Conservation (phyloP, 2,797 vertebrate genomes). For the Capromys pilorides region DNA sequence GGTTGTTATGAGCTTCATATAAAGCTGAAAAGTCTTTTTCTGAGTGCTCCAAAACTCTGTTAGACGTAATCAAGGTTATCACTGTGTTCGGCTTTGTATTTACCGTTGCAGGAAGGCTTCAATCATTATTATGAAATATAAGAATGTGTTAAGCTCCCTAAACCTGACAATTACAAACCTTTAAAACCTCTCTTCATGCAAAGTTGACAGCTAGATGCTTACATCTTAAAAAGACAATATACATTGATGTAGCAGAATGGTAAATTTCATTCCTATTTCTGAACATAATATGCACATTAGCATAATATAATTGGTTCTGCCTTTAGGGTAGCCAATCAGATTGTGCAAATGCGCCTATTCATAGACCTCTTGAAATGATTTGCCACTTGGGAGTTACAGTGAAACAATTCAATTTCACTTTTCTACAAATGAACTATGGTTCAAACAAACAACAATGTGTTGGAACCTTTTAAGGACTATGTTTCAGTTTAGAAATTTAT, state of each 20-base stretch:
- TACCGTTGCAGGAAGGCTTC: constrained; percentile 49
- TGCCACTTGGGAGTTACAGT: constrained; percentile 63
- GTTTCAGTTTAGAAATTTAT: constrained; percentile 39
- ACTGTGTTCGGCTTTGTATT: constrained; percentile 33
- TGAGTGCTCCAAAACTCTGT: constrained; percentile 34
- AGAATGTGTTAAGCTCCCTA: constrained; percentile 26
- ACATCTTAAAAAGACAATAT: constrained; percentile 53
- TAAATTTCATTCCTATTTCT: constrained; percentile 57
- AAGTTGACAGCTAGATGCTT: constrained; percentile 66
- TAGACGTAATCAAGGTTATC: constrained; percentile 51
- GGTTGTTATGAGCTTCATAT: constrained; percentile 49
- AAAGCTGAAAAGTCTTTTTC: constrained; percentile 48
- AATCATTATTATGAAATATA: constrained; percentile 53
- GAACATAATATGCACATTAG: constrained; percentile 61
- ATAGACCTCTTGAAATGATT: constrained; percentile 66
- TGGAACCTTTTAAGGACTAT: constrained; percentile 44
- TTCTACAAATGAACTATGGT: constrained; percentile 57
- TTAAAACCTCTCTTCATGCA: constrained; percentile 35
- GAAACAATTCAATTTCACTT: constrained; percentile 71
- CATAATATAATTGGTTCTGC: constrained; percentile 78
- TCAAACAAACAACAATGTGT: constrained; percentile 13
- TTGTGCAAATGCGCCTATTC: constrained; percentile 67
- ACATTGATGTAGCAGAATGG: constrained; percentile 38
- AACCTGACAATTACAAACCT: constrained; percentile 70
- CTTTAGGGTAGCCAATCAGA: constrained; percentile 78